These are phyloP conservation scores for Sebastes fasciatus DNA, from an alignment of 2,113 vertebrate genomes.

Conservation along the genomic window DNA sequence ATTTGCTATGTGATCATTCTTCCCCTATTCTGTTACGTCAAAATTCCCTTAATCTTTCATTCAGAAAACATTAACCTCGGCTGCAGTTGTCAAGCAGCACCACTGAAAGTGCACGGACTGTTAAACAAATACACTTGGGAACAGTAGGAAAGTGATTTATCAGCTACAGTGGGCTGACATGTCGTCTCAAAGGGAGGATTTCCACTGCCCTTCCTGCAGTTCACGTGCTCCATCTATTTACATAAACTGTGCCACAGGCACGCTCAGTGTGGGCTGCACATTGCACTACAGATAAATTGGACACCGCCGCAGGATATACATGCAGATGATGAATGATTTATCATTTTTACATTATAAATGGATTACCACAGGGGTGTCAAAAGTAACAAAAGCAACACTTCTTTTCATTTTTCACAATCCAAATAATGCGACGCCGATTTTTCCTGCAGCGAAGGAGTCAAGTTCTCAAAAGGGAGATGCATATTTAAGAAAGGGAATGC, in stretches of 20 bases:
- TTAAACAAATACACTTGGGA: conserved; percentile 36
- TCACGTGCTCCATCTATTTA: conserved; percentile 61
- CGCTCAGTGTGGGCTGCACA: conserved; percentile 29
- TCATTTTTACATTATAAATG: conserved; percentile 49
- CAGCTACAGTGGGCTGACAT: conserved; percentile 24
- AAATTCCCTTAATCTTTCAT: conserved; percentile 1
- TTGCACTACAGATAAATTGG: conserved; percentile 35
- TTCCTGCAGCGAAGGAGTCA: conserved; percentile 22
- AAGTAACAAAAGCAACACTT: conserved; percentile 37
- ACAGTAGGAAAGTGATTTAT: conserved; percentile 47
- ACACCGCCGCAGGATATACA: conserved; percentile 14
- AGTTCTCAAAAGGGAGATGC: conserved; percentile 10
- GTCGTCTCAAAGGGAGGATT: conserved; percentile 36
- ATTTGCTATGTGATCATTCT: neutral
- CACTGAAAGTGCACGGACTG: conserved; percentile 21
- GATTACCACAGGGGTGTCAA: conserved; percentile 48
- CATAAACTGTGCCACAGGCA: conserved; percentile 54
- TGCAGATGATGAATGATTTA: conserved; percentile 59
- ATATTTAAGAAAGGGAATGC: conserved; percentile 15
- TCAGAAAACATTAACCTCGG: conserved; percentile 16
- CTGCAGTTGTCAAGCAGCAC: neutral
- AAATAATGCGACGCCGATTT: conserved; percentile 35
- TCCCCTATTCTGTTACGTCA: neutral
- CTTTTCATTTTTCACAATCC: conserved; percentile 53
- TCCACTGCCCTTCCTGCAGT: conserved; percentile 40